Percentiles rank a stretch among this genome's conserved stretches.
Conservation (phyloP, 2,888 invertebrate species). For the Heliconius sara region DNA sequence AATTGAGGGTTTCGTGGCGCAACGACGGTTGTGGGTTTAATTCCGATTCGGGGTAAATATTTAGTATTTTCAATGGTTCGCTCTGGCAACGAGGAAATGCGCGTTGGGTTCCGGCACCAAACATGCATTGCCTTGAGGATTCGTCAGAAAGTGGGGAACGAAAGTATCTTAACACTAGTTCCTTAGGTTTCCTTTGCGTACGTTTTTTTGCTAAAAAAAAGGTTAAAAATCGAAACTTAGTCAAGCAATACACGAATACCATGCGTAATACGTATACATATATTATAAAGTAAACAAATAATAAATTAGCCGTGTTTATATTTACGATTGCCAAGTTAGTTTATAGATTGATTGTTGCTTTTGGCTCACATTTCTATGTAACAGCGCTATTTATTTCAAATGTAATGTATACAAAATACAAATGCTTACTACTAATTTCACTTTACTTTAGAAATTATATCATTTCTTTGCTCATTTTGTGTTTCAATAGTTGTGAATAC, state of each 20-base stretch:
- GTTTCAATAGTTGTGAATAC: no score
- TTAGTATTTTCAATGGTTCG: neutral
- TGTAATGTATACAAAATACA: neutral
- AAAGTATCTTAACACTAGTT: no score
- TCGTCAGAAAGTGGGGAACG: no score
- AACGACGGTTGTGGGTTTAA: neutral
- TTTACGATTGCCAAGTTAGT: constrained; percentile 16
- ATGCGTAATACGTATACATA: neutral
- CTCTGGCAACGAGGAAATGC: neutral
- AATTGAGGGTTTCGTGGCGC: neutral
- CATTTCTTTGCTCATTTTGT: no score
- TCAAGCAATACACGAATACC: neutral
- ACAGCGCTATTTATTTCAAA: neutral
- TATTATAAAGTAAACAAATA: constrained; percentile 24
- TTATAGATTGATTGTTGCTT: constrained; percentile 29
- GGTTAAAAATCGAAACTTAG: neutral
- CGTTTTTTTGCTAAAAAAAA: no score
- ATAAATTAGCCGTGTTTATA: constrained; percentile 29
- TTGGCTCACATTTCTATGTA: constrained; percentile 25
- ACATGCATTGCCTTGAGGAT: no score
- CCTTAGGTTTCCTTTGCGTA: no score
- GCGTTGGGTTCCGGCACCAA: no score
- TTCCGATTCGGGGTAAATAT: neutral
- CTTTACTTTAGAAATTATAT: neutral
- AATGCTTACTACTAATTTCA: neutral